Percentiles rank a stretch among this genome's conserved stretches.
Conservation (phyloP, 2,888 invertebrate species). For the Hyposoter dolosus region DNA sequence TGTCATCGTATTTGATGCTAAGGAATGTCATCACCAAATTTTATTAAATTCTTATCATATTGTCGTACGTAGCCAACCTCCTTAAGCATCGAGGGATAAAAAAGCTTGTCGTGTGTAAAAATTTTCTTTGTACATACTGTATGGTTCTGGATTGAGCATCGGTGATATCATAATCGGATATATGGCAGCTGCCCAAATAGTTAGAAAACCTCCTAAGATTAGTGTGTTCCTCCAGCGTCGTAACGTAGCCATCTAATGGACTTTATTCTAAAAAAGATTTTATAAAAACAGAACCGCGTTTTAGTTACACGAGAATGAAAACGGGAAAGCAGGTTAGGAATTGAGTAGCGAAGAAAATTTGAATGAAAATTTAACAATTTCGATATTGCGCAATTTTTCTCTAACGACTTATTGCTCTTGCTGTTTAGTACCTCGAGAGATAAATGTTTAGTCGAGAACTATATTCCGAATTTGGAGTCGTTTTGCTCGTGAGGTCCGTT, state of each 20-base stretch:
- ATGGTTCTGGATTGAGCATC: conserved; percentile 88
- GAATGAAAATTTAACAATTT: background rate
- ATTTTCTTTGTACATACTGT: conserved; percentile 85
- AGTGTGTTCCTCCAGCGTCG: conserved; percentile 86
- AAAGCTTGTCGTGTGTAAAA: background rate
- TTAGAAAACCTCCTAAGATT: conserved; percentile 86
- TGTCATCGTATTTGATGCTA: no score
- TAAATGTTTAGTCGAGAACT: background rate
- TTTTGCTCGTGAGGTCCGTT: background rate
- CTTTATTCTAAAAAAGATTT: background rate
- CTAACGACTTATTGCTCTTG: background rate
- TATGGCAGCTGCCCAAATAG: conserved; percentile 86
- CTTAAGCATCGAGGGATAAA: background rate
- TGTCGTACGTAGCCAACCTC: no score
- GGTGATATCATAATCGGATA: conserved; percentile 88
- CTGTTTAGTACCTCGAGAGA: background rate
- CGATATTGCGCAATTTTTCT: background rate
- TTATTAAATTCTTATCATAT: no score
- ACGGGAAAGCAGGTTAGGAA: background rate
- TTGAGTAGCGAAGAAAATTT: background rate
- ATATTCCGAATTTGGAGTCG: background rate
- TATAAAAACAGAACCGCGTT: background rate
- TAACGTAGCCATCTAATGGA: conserved; percentile 65
- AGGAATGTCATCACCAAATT: no score
- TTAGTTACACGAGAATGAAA: background rate